phyloP scores from a whole-genome alignment of 2,797 vertebrate species.

The Eidolon dupreanum region DNA sequence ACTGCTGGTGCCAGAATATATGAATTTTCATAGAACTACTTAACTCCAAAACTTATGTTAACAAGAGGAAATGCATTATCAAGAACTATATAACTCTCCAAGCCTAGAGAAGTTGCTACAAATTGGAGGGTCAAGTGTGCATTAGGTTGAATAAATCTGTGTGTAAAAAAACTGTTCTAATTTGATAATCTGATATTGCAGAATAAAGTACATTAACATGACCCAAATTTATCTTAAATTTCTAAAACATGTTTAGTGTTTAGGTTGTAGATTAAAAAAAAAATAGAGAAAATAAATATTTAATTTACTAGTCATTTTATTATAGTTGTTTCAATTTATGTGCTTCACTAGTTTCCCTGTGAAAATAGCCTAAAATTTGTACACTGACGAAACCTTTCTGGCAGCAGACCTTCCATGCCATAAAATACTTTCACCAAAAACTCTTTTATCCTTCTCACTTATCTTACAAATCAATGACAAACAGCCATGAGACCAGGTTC shows the following conservation, averaged over 20 bases:
- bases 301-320: not conserved
- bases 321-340: not conserved
- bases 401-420: not conserved
- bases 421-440: not conserved
- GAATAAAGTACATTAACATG: not conserved
- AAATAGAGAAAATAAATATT: not conserved
- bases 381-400: not conserved
- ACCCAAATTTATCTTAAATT: not conserved
- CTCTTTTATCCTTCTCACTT: not conserved
- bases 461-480: not conserved
- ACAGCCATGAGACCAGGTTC: not conserved
- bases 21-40: not conserved
- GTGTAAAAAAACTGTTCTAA: not conserved
- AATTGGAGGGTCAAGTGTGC: not conserved
- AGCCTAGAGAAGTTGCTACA: not conserved
- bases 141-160: not conserved
- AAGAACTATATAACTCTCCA: not conserved
- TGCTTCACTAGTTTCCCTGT: not conserved
- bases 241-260: not conserved
- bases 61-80: not conserved
- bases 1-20: not conserved
- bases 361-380: not conserved
- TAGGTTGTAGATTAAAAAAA: not conserved
- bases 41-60: not conserved
- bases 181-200: not conserved